Base-by-base conservation (phyloP, 2,888 invertebrate species). In the Atethmia centrago region DNA sequence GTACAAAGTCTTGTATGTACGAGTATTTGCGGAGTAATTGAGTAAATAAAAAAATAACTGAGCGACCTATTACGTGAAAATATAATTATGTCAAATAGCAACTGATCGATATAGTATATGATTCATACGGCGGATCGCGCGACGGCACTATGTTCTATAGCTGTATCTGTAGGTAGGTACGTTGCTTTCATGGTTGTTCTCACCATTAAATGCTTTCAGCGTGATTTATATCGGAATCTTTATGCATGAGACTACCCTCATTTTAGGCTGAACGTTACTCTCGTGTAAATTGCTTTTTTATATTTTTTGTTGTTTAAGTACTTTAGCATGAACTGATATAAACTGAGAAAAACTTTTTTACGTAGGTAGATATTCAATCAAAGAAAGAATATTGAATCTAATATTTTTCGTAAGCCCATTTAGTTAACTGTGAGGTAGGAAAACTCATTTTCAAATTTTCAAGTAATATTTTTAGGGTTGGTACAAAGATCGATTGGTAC, bases 41-140 rank as follows among this genome's bases (percentile, higher is more conserved):
- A 59, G 66, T 58, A 62, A 72, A 69, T 66, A 65, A 53, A 69
- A 40, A 65, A 59, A 31, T 28, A 40, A 59, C 47, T 36, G 28
- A 31, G n/a, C 83, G 87, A 86, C 88, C 86, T 83, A 85, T 87
- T 88, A 87, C 77, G 74, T 85, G 78, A 83, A 36, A 31, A 31
- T 31, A 85, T n/a, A n/a, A n/a, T n/a, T n/a, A 82, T 86, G 88
- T 77, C 86, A 85, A 85, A 88, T 70, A 84, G 74, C 75, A 78
- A 74, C 74, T 71, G 87, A 89, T 90, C 89, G 86, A 89, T 89
- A 86, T 68, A 79, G 80, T 77, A 79, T 85, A 87, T 85, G 87
- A 86, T 79, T 84, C 77, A 84, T 70, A 70, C 12, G 21, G 53
- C 42, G 58, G 31, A 42, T 65, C 58, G 55, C 49, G 25, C 45